Evolutionary conservation across 2,888 invertebrate species (phyloP).

Genomic region (Thymelicus acteon): DNA sequence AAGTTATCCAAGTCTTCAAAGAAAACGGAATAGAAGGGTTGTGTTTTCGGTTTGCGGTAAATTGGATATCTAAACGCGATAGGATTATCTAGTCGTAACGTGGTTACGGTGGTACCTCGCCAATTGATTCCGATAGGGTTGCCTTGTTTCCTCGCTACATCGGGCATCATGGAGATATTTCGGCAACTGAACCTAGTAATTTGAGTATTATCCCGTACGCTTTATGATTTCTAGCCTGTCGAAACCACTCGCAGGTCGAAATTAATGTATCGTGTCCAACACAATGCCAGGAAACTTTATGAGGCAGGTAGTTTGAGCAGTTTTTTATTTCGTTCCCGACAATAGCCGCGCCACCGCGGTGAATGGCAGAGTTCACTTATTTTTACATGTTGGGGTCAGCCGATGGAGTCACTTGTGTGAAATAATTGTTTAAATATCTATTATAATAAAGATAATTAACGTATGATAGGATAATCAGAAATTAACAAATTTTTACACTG

Average conservation of each 20-base stretch:
- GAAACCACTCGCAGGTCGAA: neutral
- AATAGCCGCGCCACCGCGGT: neutral
- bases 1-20: constrained; percentile 18
- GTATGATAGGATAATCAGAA: too few species aligned
- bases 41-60: constrained; percentile 1
- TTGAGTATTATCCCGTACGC: neutral
- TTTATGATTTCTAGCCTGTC: neutral
- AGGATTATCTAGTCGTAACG: constrained; percentile 13
- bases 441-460: too few species aligned
- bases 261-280: neutral
- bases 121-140: constrained; percentile 11
- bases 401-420: too few species aligned
- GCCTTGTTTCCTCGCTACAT: neutral
- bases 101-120: neutral
- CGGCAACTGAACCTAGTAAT: neutral
- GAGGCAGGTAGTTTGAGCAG: neutral
- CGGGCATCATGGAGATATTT: neutral
- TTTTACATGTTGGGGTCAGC: neutral
- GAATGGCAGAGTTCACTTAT: neutral
- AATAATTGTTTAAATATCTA: too few species aligned
- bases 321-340: neutral
- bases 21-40: constrained; percentile 3
- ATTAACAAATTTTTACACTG: too few species aligned
- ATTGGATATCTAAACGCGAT: constrained; percentile 23
- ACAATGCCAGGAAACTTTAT: neutral